Conservation (phyloP, 2,888 invertebrate species). For the Trichogramma evanescens region DNA sequence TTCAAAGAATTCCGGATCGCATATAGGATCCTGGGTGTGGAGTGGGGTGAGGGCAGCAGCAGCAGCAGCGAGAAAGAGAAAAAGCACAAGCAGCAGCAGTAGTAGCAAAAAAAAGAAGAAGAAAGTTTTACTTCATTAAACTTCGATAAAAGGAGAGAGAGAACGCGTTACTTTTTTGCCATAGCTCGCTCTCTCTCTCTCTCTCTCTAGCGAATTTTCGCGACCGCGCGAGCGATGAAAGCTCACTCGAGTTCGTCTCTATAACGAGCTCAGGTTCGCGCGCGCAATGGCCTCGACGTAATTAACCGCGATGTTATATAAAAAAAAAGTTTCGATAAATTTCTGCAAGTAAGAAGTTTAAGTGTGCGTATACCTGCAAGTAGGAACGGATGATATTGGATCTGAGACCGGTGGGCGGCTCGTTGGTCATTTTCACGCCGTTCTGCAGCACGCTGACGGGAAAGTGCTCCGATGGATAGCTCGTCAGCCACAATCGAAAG, state of each 20-base stretch:
- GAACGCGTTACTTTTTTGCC: too few relatives aligned
- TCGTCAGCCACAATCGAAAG: constrained; percentile 90
- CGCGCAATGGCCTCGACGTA: too few relatives aligned
- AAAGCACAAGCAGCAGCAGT: too few relatives aligned
- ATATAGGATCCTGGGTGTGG: constrained; percentile 65
- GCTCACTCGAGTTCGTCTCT: too few relatives aligned
- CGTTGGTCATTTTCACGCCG: constrained; percentile 94
- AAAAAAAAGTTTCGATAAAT: too few relatives aligned
- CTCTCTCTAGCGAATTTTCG: too few relatives aligned
- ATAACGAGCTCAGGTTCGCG: too few relatives aligned
- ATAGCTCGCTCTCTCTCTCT: too few relatives aligned
- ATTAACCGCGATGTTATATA: too few relatives aligned
- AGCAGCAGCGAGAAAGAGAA: too few relatives aligned
- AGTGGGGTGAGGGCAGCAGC: too few relatives aligned
- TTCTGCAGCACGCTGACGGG: constrained; percentile 88
- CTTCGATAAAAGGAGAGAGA: not conserved
- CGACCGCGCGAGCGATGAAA: too few relatives aligned
- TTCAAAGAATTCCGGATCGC: constrained; percentile 81
- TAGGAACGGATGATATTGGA: constrained; percentile 80
- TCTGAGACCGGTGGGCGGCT: constrained; percentile 82
- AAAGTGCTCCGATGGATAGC: constrained; percentile 85
- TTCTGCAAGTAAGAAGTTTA: not conserved
- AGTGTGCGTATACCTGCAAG: constrained; percentile 48
- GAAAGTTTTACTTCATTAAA: not conserved
- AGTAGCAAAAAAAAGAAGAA: not conserved